These are phyloP conservation scores for Caenorhabditis afra DNA, from an alignment of 2,888 invertebrate species.

Conservation along the genomic window DNA sequence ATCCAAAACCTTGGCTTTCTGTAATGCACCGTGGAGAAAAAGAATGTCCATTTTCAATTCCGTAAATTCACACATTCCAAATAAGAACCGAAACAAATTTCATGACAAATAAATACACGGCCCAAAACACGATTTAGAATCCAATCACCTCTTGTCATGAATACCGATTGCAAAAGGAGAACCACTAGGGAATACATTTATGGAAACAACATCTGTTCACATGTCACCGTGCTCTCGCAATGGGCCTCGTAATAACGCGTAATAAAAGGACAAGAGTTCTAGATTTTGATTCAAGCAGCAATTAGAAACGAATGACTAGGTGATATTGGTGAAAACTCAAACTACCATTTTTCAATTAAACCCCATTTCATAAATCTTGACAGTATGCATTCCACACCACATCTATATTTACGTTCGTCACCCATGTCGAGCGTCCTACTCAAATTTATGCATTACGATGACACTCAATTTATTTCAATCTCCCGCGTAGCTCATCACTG, in stretches of 20 bases:
- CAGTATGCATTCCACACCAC: slow-evolving; percentile 45
- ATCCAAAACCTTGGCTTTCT: slow-evolving; percentile 25
- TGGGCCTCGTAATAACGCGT: neutral
- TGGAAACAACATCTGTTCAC: too few relatives aligned
- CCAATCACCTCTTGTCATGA: slow-evolving; percentile 58
- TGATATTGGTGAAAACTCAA: too few relatives aligned
- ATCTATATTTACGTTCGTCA: slow-evolving; percentile 38
- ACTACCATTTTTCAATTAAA: neutral
- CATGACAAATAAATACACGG: slow-evolving; percentile 47
- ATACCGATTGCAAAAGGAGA: slow-evolving; percentile 48
- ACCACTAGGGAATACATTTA: slow-evolving; percentile 46
- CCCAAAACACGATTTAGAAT: slow-evolving; percentile 51
- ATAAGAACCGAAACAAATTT: slow-evolving; percentile 48
- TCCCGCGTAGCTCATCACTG: slow-evolving; percentile 44
- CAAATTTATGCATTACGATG: slow-evolving; percentile 58
- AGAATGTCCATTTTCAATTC: slow-evolving; percentile 49
- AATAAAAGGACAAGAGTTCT: too few relatives aligned
- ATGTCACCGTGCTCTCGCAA: too few relatives aligned
- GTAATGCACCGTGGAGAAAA: slow-evolving; percentile 9
- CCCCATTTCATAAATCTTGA: slow-evolving; percentile 58
- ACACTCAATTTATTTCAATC: slow-evolving; percentile 64
- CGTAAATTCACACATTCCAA: slow-evolving; percentile 52
- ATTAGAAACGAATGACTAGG: too few relatives aligned
- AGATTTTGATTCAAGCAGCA: too few relatives aligned
- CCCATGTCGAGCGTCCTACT: slow-evolving; percentile 18